Evolutionary conservation across 2,113 vertebrate species (phyloP).

Genomic region (Rutilus rutilus): DNA sequence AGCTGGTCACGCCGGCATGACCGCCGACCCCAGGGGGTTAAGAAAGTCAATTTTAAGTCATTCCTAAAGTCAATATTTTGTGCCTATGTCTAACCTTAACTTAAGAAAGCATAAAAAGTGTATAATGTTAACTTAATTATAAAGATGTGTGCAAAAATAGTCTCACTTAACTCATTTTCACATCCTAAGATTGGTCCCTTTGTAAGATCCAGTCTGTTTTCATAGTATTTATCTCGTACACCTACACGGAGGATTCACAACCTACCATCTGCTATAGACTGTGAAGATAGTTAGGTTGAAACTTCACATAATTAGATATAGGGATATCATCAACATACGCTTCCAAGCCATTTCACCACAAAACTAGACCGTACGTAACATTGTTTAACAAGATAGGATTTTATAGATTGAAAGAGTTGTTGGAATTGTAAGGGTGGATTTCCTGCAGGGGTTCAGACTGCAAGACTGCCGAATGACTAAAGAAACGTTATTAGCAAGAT

Average conservation of each 20-base stretch:
- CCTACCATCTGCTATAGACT: conserved; percentile 14
- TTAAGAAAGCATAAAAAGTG: neutral
- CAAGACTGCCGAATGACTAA: too few relatives aligned
- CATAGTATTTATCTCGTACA: neutral
- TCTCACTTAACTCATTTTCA: neutral
- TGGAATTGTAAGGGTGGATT: too few relatives aligned
- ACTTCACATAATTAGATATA: conserved; percentile 24
- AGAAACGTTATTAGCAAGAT: too few relatives aligned
- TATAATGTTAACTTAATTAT: neutral
- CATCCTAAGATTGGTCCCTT: neutral
- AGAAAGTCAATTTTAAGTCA: neutral
- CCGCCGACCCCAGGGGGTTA: too few relatives aligned
- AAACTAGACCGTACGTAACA: neutral
- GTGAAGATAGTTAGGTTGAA: conserved; percentile 4
- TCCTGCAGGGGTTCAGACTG: too few relatives aligned
- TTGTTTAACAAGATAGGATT: too few relatives aligned
- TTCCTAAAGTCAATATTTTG: neutral
- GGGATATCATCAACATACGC: conserved; percentile 25
- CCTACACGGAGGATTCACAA: conserved; percentile 5
- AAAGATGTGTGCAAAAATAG: neutral
- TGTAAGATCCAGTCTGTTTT: conserved; percentile 23
- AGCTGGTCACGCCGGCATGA: too few relatives aligned
- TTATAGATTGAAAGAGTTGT: too few relatives aligned
- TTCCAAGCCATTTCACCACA: conserved; percentile 3
- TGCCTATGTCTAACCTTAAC: neutral